phyloP scores from a whole-genome alignment of 1,140 invertebrate genomes.

The Drosophila lacertosa region DNA sequence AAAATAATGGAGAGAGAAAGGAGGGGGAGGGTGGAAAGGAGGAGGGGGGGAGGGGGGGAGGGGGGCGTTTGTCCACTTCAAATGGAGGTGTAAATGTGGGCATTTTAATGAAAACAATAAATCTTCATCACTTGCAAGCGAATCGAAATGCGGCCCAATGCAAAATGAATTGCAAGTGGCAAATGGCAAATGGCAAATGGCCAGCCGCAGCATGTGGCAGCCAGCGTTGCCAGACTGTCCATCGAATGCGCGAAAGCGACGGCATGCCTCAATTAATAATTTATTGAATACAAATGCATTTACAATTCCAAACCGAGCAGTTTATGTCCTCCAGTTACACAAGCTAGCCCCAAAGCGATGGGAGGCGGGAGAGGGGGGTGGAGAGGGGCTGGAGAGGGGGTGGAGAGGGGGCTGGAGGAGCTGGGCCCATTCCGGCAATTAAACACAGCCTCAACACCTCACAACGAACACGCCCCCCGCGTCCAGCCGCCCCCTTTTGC shows the following conservation, averaged over 20 bases:
- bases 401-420: too few relatives aligned
- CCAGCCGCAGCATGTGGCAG: slow-evolving; percentile 10
- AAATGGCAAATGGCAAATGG: slow-evolving; percentile 11
- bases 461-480: not conserved
- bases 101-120: slow-evolving; percentile 79
- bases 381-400: too few relatives aligned
- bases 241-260: not conserved
- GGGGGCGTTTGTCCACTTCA: slow-evolving; percentile 29
- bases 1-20: slow-evolving; percentile 19
- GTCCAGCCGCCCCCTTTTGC: not conserved
- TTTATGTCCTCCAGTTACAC: slow-evolving; percentile 45
- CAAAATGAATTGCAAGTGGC: slow-evolving; percentile 27
- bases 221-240: slow-evolving; percentile 26
- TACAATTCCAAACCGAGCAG: slow-evolving; percentile 57
- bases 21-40: not conserved
- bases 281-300: slow-evolving; percentile 65
- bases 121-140: slow-evolving; percentile 66
- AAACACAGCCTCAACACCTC: not conserved
- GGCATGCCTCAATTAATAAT: slow-evolving; percentile 44
- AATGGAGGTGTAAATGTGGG: slow-evolving; percentile 73
- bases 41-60: not conserved
- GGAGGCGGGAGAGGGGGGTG: too few relatives aligned
- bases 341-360: too few relatives aligned
- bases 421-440: too few relatives aligned
- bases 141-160: slow-evolving; percentile 38